A percentile compares a stretch with the other conserved stretches of the same genome.
Conservation (phyloP, 2,113 vertebrate genomes). For the Cygnus atratus region DNA sequence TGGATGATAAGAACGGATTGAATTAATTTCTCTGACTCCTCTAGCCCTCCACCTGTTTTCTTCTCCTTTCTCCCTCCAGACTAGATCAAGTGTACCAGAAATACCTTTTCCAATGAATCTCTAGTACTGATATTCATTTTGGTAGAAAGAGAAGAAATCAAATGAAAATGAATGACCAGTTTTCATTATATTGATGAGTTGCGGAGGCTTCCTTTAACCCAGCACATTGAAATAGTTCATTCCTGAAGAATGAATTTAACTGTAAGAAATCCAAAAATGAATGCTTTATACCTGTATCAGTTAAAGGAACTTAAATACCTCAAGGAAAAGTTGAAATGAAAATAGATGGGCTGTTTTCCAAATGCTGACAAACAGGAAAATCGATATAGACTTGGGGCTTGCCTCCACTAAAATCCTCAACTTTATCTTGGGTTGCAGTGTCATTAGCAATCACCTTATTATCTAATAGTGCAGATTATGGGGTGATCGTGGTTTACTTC, state of each 20-base stretch:
- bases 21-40: slow-evolving; percentile 27
- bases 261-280: slow-evolving; percentile 48
- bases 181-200: slow-evolving; percentile 45
- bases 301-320: slow-evolving; percentile 48
- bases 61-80: neutral
- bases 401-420: neutral
- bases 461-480: neutral
- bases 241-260: slow-evolving; percentile 42
- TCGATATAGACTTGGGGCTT: neutral
- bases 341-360: neutral
- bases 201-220: slow-evolving; percentile 10
- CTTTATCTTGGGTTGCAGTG: neutral
- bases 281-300: neutral
- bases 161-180: slow-evolving; percentile 45
- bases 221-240: slow-evolving; percentile 1
- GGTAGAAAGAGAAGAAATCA: slow-evolving; percentile 3
- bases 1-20: neutral
- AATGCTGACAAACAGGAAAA: slow-evolving; percentile 21
- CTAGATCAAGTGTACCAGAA: neutral
- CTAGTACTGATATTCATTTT: neutral
- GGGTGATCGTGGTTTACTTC: neutral
- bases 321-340: slow-evolving; percentile 30
- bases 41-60: neutral
- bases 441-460: neutral
- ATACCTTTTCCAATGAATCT: neutral